These are phyloP conservation scores for Myopa testacea DNA, from an alignment of 2,888 invertebrate species.

Conservation along the genomic window DNA sequence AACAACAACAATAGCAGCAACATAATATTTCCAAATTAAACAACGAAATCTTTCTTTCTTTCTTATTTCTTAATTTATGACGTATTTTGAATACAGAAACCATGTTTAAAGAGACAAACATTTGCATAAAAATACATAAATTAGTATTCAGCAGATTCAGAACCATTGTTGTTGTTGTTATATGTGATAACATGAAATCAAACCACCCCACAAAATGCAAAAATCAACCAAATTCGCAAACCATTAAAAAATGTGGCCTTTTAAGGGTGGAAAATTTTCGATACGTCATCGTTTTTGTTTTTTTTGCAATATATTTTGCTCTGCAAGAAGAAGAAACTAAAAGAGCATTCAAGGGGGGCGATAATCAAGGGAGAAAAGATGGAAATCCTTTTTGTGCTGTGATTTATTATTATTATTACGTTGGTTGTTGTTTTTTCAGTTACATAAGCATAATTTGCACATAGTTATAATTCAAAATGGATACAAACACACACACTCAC, in stretches of 20 bases:
- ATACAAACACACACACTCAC: constrained; percentile 45
- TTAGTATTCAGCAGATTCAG: no score
- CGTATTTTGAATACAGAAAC: no score
- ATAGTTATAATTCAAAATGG: no score
- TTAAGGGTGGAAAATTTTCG: constrained; percentile 13
- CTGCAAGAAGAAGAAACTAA: background rate
- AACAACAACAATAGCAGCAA: no score
- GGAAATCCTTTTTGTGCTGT: background rate
- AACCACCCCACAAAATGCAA: no score
- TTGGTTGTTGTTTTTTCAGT: constrained; percentile 49
- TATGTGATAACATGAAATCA: no score
- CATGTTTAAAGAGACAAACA: background rate
- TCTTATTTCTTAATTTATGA: no score
- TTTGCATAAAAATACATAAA: background rate
- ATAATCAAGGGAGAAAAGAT: constrained; percentile 41
- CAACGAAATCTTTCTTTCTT: no score
- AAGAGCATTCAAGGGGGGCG: constrained; percentile 12
- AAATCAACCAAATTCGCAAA: background rate
- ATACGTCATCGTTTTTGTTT: background rate
- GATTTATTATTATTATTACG: no score
- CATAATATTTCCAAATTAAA: no score
- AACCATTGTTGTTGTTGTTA: no score
- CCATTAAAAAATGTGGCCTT: background rate
- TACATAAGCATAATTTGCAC: constrained; percentile 49
- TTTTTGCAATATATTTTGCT: constrained; percentile 4